Evolutionary conservation across 2,113 vertebrate species (phyloP), one percentile per base, ranked within the genome.

Genomic region (Chauna torquata): DNA sequence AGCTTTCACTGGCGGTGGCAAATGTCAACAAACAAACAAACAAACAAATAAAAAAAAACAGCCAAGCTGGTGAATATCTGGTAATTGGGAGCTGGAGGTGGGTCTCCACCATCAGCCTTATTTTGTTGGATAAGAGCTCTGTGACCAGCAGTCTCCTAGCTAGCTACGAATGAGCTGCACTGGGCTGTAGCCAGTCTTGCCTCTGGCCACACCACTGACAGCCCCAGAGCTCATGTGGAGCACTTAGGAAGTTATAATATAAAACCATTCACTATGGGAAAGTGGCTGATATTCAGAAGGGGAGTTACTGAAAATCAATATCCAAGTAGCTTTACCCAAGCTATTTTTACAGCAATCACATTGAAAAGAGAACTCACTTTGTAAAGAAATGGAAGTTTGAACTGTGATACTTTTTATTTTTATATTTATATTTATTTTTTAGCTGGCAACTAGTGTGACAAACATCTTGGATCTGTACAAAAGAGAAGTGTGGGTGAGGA

Each of bases 141-240:
- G 38, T 45, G 47, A 62, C 47, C 49, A 64, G 45, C 57, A 57
- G 34, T 24, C 44, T 72, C 52, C 61, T 30, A 30, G 22, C 42
- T 1, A 79, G 30, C 66, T 88, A 15, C 4, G 18, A 81, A 42
- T 3, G 49, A 88, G 30, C 22, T 90, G 36, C 28, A 13, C 68
- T 97, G 96, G 88, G 88, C 55, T 86, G 80, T 83, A 96, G 95
- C 95, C 95, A 95, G 71, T 13, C 76, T 92, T 92, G 75, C 91
- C 88, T 74, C 54, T 58, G 45, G 95, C 64, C 58, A 58, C 0
- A 12, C 54, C 61, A 2, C 27, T 45, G 77, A 42, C 42, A 93
- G 74, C 25, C 70, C 55, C 78, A 68, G 76, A 88, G 68, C 58
- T 91, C 54, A 36, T 28, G 32, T 40, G 38, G 44, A 64, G 14